Evolutionary conservation across 2,113 vertebrate species (phyloP), one percentile per base, ranked within the genome.

Genomic region (Onychorhynchus coronatus): DNA sequence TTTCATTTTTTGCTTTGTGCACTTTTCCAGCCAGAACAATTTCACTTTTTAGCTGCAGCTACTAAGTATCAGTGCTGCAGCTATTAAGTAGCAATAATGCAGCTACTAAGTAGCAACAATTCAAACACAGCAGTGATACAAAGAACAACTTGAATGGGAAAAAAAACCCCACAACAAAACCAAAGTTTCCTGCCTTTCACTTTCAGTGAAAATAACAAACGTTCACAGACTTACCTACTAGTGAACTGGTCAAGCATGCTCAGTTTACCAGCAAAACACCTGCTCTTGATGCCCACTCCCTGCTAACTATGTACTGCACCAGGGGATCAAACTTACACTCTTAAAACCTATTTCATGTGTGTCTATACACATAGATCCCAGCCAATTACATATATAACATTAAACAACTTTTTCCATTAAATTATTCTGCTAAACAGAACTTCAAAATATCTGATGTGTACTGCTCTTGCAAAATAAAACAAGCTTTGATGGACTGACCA

Each of bases 1-100:
- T 95, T 95, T 95, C 93, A 68, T 18, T 97, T 95, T 95, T 95
- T 85, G 37, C 41, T 93, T 79, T 65, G 37, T 13, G 24, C 8
- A 23, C 56, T 67, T 84, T 33, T 53, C 50, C 14, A 2, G 33
- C 63, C 33, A 61, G 14, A 90, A 61, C 22, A 65, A 62, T 58
- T 72, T 84, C 56, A 78, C 49, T 61, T 94, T 89, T 41, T 79
- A 56, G 15, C 17, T 79, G 47, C 14, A 12, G 11, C 27, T 68
- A 49, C 62, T 87, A 62, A 66, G 30, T 23, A 61, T 19, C 27
- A 89, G 47, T 27, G 15, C 18, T 79, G 44, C 14, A 14, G 11
- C 31, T 68, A 49, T 53, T 87, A 62, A 66, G 30, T 23, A 68
- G 27, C 27, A 89, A 59, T 3, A 31, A 70, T 1, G 44, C 14